These are phyloP conservation scores for Rhynchotus rufescens DNA, from an alignment of 2,797 vertebrate genomes.

Conservation along the genomic window DNA sequence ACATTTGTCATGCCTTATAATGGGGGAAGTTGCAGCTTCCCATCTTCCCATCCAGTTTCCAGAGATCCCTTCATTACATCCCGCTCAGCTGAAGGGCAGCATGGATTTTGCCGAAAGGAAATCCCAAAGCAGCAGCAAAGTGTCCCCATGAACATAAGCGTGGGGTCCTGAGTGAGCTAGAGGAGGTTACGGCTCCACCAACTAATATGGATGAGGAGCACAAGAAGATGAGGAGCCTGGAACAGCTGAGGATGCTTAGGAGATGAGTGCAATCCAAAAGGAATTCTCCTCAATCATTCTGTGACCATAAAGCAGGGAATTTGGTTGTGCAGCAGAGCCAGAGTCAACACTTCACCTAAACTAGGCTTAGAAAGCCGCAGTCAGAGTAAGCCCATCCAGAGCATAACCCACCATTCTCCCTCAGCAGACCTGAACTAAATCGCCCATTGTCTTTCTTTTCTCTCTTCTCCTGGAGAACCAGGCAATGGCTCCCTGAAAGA, in stretches of 20 bases:
- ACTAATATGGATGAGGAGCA: neutral
- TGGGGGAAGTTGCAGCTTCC: neutral
- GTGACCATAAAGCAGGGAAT: neutral
- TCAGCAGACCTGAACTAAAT: neutral
- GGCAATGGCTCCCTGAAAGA: neutral
- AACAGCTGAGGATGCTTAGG: neutral
- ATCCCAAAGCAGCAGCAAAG: neutral
- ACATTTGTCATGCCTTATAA: neutral
- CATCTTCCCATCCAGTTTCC: neutral
- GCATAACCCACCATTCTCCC: neutral
- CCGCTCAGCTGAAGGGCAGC: neutral
- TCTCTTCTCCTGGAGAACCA: neutral
- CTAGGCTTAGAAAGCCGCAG: neutral
- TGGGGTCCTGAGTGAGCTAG: neutral
- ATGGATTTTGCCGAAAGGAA: neutral
- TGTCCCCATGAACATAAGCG: fast-evolving
- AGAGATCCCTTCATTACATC: fast-evolving
- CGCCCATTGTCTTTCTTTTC: neutral
- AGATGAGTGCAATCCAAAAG: neutral
- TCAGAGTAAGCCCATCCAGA: neutral
- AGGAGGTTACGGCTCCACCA: neutral
- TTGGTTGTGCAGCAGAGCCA: neutral
- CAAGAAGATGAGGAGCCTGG: neutral
- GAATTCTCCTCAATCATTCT: neutral
- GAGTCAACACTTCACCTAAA: neutral